These are phyloP conservation scores for Nanorana parkeri DNA, from an alignment of 2,113 vertebrate genomes.

Conservation along the genomic window DNA sequence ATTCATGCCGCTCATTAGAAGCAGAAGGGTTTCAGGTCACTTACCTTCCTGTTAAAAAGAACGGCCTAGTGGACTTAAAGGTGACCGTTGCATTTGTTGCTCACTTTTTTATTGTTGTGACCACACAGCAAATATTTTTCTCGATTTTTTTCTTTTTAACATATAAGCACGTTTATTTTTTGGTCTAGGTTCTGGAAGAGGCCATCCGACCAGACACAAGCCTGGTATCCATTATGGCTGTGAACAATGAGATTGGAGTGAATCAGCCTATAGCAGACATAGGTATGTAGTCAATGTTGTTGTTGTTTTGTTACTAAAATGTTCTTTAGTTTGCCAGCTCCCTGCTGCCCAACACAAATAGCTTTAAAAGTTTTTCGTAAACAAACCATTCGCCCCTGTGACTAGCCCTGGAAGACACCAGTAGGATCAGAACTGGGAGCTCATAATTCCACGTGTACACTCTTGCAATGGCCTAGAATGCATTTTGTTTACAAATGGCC, in stretches of 20 bases:
- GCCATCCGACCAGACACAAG: slow-evolving; percentile 87
- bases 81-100: slow-evolving; percentile 64
- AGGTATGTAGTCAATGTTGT: slow-evolving; percentile 69
- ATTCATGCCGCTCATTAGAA: slow-evolving; percentile 92
- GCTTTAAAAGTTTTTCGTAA: too few species aligned
- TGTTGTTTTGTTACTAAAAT: too few species aligned
- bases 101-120: background rate
- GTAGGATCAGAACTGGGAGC: too few species aligned
- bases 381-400: too few species aligned
- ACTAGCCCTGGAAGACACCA: too few species aligned
- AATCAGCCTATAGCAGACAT: slow-evolving; percentile 89
- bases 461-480: too few species aligned
- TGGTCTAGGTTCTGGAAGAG: slow-evolving; percentile 81
- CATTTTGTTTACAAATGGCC: too few species aligned
- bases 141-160: slow-evolving; percentile 14
- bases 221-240: slow-evolving; percentile 91
- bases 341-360: too few species aligned
- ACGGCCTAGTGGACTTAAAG: slow-evolving; percentile 89
- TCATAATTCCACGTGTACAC: too few species aligned
- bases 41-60: slow-evolving; percentile 89
- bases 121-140: slow-evolving; percentile 44
- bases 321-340: too few species aligned
- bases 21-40: slow-evolving; percentile 89
- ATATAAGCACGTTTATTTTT: background rate
- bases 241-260: slow-evolving; percentile 98